Evolutionary conservation across 2,113 vertebrate genomes (phyloP).

Genomic region (Lophius piscatorius): DNA sequence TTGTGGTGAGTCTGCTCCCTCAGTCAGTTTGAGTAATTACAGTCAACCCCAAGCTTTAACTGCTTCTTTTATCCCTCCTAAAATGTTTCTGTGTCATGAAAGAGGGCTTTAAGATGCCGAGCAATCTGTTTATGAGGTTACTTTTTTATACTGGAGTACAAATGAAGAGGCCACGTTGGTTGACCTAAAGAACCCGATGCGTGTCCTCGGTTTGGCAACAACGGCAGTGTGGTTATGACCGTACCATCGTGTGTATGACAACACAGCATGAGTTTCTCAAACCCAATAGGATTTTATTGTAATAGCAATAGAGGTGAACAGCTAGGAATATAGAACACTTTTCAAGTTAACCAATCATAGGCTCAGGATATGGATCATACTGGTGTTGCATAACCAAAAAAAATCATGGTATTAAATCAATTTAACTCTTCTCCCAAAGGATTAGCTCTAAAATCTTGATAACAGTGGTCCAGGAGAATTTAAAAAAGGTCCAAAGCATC

Average conservation of each 20-base stretch:
- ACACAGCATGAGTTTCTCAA: slow-evolving; percentile 20
- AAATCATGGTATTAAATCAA: too few species aligned
- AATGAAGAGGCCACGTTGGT: slow-evolving; percentile 32
- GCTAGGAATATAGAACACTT: too few species aligned
- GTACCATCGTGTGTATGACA: slow-evolving; percentile 8
- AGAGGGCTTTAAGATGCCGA: not conserved
- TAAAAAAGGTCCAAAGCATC: too few species aligned
- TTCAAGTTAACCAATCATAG: slow-evolving; percentile 6
- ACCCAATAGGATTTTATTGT: too few species aligned
- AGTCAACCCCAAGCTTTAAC: slow-evolving; percentile 7
- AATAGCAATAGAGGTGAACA: too few species aligned
- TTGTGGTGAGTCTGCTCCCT: slow-evolving; percentile 28
- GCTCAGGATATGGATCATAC: not conserved
- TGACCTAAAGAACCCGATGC: slow-evolving; percentile 23
- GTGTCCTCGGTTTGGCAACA: too few species aligned
- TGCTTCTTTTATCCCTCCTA: slow-evolving; percentile 19
- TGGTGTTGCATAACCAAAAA: too few species aligned
- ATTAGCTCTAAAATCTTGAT: too few species aligned
- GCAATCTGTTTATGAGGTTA: too few species aligned
- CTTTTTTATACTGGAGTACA: slow-evolving; percentile 38
- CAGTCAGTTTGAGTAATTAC: slow-evolving; percentile 26
- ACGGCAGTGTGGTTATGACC: slow-evolving; percentile 30
- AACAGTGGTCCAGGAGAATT: too few species aligned
- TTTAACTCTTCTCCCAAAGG: too few species aligned
- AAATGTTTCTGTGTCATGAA: slow-evolving; percentile 11